Base-by-base conservation (phyloP, 2,797 vertebrate genomes). In the Xerus rutilus region DNA sequence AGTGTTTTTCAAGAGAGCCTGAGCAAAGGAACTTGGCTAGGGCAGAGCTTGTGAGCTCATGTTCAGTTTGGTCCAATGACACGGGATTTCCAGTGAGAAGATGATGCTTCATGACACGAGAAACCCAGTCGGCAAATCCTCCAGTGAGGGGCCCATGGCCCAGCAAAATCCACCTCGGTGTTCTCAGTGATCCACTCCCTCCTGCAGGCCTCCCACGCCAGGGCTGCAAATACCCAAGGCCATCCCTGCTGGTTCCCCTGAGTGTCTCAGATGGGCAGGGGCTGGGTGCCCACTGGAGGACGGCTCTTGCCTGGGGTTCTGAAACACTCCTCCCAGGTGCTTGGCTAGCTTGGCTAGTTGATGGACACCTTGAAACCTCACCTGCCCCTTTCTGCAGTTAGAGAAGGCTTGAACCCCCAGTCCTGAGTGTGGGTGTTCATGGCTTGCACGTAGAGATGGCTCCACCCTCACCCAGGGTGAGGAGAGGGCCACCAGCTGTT, bases 361-460 rank as follows among this genome's bases (percentile, higher is more conserved):
- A 54, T 67, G 13, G 62, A 28, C 17, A 25, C 2, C 18, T 35
- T 14, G 14, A 0, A 52, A 21, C 14, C 10, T 74, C 17, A 3
- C 14, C 10, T 11, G 28, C 17, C 39, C 3, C 17, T 35, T 65
- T 52, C 2, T 57, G 84, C 52, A 1, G 23, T 28, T 18, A 21
- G 8, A 86, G 35, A 67, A 49, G 81, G 64, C 74, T 14, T 14
- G 62, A 32, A 0, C 5, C 39, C 35, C 64, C 6, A 14, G 23
- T 0, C 7, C 62, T 6, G 32, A 13, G 57, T 28, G 18, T 82
- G 28, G 65, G 47, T 2, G 3, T 25, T 11, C 1, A 6, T 9
- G 84, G 83, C 43, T 45, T 28, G 4, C 0, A 2, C 0, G 0
- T 3, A 57, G 25, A 21, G 1, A 8, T 0, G 7, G 57, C 14